Percentiles rank a stretch among this genome's conserved stretches.
Evolutionary conservation across 2,797 vertebrate genomes (phyloP).

Genomic region (Rhynchotus rufescens): DNA sequence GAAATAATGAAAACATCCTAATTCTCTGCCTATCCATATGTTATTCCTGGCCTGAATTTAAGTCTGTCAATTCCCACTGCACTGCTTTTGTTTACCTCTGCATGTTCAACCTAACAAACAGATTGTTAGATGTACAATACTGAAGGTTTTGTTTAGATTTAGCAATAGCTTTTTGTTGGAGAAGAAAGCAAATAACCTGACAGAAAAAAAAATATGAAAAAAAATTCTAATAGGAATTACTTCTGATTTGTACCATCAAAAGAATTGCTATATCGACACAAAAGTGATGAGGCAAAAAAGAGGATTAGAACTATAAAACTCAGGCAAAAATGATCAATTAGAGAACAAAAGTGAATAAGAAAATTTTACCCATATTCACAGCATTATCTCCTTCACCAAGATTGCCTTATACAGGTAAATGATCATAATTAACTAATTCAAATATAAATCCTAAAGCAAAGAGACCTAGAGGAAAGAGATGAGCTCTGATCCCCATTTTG

Average conservation of each 20-base stretch:
- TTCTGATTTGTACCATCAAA: neutral
- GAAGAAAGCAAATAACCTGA: neutral
- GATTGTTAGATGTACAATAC: neutral
- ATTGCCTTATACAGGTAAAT: neutral
- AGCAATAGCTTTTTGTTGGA: neutral
- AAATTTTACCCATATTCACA: neutral
- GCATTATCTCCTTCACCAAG: neutral
- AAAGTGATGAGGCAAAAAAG: neutral
- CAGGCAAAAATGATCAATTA: neutral
- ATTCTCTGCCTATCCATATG: conserved; percentile 11
- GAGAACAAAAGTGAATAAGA: neutral
- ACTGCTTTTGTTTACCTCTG: neutral
- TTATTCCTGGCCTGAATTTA: neutral
- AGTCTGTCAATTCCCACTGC: neutral
- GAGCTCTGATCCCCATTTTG: neutral
- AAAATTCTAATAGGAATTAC: neutral
- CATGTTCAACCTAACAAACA: conserved; percentile 12
- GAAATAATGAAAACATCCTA: conserved; percentile 28
- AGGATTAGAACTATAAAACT: neutral
- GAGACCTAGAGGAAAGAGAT: neutral
- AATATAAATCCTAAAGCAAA: neutral
- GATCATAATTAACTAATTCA: neutral
- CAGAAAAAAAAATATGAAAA: neutral
- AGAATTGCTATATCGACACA: neutral
- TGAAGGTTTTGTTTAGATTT: neutral